Conservation (phyloP, 1,140 invertebrate species). For the Zaprionus vittiger region DNA sequence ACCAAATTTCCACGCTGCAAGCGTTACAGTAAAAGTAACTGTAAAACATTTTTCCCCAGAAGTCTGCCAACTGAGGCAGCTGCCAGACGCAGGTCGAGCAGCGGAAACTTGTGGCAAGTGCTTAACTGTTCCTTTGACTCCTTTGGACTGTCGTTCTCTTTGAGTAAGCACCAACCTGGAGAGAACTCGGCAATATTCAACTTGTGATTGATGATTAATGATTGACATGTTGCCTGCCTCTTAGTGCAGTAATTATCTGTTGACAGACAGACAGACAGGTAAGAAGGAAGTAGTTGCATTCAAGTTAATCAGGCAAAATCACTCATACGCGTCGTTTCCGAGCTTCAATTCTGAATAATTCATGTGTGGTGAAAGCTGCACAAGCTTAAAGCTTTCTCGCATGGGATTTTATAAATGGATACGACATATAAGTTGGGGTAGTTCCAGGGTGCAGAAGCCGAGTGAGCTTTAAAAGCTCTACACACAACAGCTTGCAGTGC, state of each 20-base stretch:
- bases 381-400: slow-evolving; percentile 4
- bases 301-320: slow-evolving; percentile 11
- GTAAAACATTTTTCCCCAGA: background rate
- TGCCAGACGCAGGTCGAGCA: background rate
- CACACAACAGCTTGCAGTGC: background rate
- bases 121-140: background rate
- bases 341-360: background rate
- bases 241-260: background rate
- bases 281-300: background rate
- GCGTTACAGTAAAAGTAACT: background rate
- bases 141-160: too few relatives aligned
- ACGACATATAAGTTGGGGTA: background rate
- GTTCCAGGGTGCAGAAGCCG: background rate
- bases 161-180: background rate
- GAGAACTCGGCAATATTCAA: background rate
- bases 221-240: background rate
- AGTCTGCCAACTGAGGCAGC: background rate
- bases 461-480: background rate
- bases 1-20: background rate
- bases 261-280: background rate
- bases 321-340: slow-evolving; percentile 25
- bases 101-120: background rate
- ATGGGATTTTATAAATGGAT: background rate
- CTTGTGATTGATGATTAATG: background rate
- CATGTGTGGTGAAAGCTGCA: slow-evolving; percentile 24